phyloP scores from a whole-genome alignment of 2,113 vertebrate genomes.

The Alaudala cheleensis region DNA sequence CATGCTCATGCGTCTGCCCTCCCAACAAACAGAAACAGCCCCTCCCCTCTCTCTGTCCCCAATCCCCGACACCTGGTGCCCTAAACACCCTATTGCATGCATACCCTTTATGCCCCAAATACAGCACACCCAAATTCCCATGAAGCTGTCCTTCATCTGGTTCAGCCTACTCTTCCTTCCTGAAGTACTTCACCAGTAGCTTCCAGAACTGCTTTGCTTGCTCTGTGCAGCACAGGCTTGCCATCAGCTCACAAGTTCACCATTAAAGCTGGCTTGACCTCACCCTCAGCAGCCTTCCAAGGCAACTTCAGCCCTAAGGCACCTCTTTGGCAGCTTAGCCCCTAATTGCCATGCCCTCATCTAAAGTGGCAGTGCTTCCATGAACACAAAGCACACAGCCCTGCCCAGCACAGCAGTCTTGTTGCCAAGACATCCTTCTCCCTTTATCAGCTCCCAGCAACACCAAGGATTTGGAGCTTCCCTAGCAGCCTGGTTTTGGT shows the following conservation, averaged over 20 bases:
- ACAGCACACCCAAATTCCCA: not conserved
- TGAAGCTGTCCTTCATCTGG: not conserved
- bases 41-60: not conserved
- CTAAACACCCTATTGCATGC: not conserved
- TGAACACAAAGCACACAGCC: not conserved
- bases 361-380: rapidly evolving
- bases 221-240: not conserved
- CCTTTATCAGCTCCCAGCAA: not conserved
- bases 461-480: not conserved
- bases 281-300: not conserved
- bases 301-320: not conserved
- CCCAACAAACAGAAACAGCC: not conserved
- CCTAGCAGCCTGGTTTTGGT: not conserved
- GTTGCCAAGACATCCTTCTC: not conserved
- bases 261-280: not conserved
- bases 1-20: not conserved
- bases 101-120: not conserved
- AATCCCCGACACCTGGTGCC: not conserved
- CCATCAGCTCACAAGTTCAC: rapidly evolving
- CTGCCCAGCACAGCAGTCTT: rapidly evolving
- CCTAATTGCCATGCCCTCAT: not conserved
- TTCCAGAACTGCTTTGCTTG: not conserved
- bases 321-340: not conserved
- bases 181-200: not conserved
- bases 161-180: not conserved